Evolutionary conservation across 1,140 invertebrate species (phyloP).

Genomic region (Scaptomyza hsui): DNA sequence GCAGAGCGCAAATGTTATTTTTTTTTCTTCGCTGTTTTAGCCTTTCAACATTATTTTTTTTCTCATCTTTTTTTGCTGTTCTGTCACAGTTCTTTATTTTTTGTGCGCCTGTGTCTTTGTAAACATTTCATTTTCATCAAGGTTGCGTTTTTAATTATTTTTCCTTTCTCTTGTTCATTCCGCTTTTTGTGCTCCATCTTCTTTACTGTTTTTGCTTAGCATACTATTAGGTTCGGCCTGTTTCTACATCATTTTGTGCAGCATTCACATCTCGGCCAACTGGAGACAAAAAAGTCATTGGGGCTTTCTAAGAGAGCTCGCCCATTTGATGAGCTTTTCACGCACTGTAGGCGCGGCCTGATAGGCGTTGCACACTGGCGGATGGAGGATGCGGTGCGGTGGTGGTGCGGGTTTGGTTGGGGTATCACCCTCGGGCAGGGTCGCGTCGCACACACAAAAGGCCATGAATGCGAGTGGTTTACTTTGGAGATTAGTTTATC

Average conservation of each 20-base stretch:
- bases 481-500: constrained; percentile 83
- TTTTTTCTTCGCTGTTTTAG: constrained; percentile 42
- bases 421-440: constrained; percentile 58
- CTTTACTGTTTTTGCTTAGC: constrained; percentile 43
- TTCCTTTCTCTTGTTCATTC: constrained; percentile 70
- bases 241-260: constrained; percentile 79
- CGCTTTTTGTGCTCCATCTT: constrained; percentile 25
- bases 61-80: constrained; percentile 31
- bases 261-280: constrained; percentile 5
- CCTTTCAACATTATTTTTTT: constrained; percentile 57
- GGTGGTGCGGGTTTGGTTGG: not conserved
- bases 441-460: constrained; percentile 47
- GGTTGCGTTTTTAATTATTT: constrained; percentile 84
- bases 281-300: constrained; percentile 28
- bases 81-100: constrained; percentile 66
- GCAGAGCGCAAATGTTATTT: constrained; percentile 59
- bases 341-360: constrained; percentile 75
- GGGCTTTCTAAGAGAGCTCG: constrained; percentile 37
- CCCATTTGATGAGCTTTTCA: constrained; percentile 78
- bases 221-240: constrained; percentile 70
- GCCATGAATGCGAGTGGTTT: constrained; percentile 76
- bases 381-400: no score
- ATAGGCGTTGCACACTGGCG: constrained; percentile 11
- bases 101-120: constrained; percentile 66
- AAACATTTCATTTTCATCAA: constrained; percentile 83